A percentile compares a stretch with the other conserved stretches of the same genome.
Evolutionary conservation across 2,797 vertebrate species (phyloP).

Genomic region (Hipposideros larvatus): DNA sequence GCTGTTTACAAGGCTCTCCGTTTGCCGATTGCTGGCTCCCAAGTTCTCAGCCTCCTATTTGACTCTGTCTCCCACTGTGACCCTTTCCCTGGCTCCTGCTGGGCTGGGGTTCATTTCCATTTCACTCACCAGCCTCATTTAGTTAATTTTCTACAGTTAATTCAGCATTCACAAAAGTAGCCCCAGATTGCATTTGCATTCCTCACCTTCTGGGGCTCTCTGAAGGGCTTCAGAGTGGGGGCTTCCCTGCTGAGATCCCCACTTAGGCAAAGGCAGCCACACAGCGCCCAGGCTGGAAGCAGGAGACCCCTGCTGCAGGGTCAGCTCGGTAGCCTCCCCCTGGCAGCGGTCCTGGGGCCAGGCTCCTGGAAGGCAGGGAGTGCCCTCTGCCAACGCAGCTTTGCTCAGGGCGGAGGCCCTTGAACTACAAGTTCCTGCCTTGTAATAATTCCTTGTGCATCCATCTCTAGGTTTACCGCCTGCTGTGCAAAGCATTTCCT

Average conservation of each 20-base stretch:
- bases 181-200: conserved; percentile 69
- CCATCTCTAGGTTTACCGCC: not conserved
- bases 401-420: not conserved
- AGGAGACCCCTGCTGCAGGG: not conserved
- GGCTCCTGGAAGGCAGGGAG: not conserved
- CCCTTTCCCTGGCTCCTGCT: conserved; percentile 57
- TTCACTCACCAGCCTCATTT: conserved; percentile 80
- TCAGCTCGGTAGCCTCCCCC: not conserved
- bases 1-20: conserved; percentile 1
- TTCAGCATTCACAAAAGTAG: conserved; percentile 78
- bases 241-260: conserved; percentile 34
- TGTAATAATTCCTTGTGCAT: not conserved
- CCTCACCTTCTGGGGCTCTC: conserved; percentile 61
- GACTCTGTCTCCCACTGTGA: conserved; percentile 67
- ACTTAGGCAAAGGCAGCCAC: conserved; percentile 8
- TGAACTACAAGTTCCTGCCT: not conserved
- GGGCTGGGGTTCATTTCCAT: conserved; percentile 74
- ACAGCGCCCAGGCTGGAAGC: not conserved
- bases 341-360: not conserved
- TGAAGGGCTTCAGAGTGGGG: conserved; percentile 7
- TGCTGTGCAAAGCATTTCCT: conserved; percentile 58
- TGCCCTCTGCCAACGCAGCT: not conserved
- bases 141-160: conserved; percentile 82
- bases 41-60: conserved; percentile 55
- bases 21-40: conserved; percentile 43